phyloP scores from a whole-genome alignment of 2,888 invertebrate genomes.

The Nysson spinosus region DNA sequence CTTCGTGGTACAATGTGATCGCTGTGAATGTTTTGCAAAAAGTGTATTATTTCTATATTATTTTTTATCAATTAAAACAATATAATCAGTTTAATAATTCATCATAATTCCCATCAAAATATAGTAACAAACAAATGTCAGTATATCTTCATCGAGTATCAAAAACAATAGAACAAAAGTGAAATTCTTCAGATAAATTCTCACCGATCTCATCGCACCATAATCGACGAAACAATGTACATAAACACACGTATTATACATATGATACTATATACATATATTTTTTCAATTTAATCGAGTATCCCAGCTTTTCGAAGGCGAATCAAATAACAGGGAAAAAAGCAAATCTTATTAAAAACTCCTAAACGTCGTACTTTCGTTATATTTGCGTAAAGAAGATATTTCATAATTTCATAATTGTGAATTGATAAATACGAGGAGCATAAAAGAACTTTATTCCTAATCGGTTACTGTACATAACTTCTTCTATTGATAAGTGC shows the following conservation, averaged over 20 bases:
- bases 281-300: slow-evolving; percentile 53
- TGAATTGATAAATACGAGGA: slow-evolving; percentile 3
- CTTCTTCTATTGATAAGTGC: slow-evolving; percentile 2
- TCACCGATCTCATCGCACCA: neutral
- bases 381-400: neutral
- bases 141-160: too few relatives aligned
- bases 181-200: neutral
- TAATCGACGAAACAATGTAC: slow-evolving; percentile 6
- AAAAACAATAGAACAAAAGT: too few relatives aligned
- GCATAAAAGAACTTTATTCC: neutral
- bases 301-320: slow-evolving; percentile 8
- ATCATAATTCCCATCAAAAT: too few relatives aligned
- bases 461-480: slow-evolving; percentile 5
- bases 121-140: too few relatives aligned
- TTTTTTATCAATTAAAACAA: too few relatives aligned
- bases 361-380: neutral
- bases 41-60: too few relatives aligned
- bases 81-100: too few relatives aligned
- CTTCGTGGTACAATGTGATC: too few relatives aligned
- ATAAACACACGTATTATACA: slow-evolving; percentile 24
- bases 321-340: neutral
- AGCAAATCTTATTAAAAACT: neutral
- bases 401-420: neutral
- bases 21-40: too few relatives aligned
- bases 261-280: slow-evolving; percentile 35